Evolutionary conservation across 2,797 vertebrate species (phyloP).

Genomic region (Chelidonichthys spinosus): DNA sequence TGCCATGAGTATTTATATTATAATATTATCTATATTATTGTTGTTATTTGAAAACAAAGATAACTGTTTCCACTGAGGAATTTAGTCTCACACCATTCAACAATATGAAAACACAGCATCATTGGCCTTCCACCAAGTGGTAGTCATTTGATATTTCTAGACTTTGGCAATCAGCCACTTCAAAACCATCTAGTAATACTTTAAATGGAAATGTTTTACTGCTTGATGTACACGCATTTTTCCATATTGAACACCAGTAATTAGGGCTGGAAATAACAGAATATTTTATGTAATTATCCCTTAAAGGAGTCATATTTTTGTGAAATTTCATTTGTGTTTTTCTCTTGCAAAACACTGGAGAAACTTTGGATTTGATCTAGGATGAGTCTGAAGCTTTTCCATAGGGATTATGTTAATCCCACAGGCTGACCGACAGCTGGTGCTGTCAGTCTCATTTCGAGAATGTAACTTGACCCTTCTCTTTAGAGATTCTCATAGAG

Average conservation of each 20-base stretch:
- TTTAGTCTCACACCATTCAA: background rate
- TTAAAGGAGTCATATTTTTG: background rate
- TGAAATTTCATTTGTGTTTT: background rate
- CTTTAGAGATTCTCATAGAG: constrained; percentile 36
- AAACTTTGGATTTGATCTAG: background rate
- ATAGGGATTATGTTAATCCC: constrained; percentile 30
- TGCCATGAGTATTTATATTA: too few species aligned
- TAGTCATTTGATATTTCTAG: background rate
- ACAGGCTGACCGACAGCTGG: constrained; percentile 9
- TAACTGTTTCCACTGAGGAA: background rate
- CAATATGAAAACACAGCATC: background rate
- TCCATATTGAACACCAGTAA: background rate
- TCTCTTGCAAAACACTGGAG: background rate
- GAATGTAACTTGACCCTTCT: constrained; percentile 36
- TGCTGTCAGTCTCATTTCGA: constrained; percentile 21
- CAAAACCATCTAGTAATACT: background rate
- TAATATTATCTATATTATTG: too few species aligned
- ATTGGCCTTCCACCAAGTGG: background rate
- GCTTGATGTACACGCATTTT: background rate
- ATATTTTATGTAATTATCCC: background rate
- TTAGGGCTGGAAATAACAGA: background rate
- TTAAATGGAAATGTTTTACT: background rate
- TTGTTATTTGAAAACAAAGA: too few species aligned
- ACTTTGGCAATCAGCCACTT: background rate
- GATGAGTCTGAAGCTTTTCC: constrained; percentile 2